phyloP scores from a whole-genome alignment of 2,797 vertebrate species.

The Cyclura pinguis region DNA sequence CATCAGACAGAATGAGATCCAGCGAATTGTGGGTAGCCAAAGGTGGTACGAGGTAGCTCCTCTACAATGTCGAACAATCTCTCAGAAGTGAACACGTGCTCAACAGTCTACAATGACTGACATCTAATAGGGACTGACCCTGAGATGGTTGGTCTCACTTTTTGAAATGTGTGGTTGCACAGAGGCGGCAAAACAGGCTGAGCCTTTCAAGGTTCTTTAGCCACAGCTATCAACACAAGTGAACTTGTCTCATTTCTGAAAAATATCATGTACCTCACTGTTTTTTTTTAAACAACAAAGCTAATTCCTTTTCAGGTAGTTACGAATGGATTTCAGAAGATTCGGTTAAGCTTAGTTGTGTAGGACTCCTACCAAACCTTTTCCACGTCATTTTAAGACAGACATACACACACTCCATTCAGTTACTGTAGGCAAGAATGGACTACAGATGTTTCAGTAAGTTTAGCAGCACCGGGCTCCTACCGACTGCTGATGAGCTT shows the following conservation, averaged over 20 bases:
- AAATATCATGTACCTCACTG: not conserved
- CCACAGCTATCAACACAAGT: fast-evolving
- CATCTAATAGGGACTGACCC: fast-evolving
- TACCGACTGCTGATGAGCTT: not conserved
- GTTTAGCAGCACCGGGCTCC: not conserved
- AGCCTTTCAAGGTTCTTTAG: not conserved
- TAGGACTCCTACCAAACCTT: too few species aligned
- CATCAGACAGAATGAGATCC: not conserved
- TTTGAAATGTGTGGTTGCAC: not conserved
- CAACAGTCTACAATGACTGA: not conserved
- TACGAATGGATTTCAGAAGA: too few species aligned
- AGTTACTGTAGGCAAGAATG: not conserved
- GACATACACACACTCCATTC: not conserved
- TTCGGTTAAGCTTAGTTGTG: too few species aligned
- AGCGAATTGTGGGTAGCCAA: not conserved
- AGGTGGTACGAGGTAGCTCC: not conserved
- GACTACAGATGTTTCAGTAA: not conserved
- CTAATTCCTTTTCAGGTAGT: not conserved
- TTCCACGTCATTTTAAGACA: too few species aligned
- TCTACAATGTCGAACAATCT: not conserved
- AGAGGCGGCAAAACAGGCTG: not conserved
- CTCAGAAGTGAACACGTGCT: not conserved
- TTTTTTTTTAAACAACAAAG: not conserved
- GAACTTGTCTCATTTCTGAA: not conserved
- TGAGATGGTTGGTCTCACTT: not conserved